Evolutionary conservation across 2,888 invertebrate genomes (phyloP).

Genomic region (Petrolisthes manimaculis): DNA sequence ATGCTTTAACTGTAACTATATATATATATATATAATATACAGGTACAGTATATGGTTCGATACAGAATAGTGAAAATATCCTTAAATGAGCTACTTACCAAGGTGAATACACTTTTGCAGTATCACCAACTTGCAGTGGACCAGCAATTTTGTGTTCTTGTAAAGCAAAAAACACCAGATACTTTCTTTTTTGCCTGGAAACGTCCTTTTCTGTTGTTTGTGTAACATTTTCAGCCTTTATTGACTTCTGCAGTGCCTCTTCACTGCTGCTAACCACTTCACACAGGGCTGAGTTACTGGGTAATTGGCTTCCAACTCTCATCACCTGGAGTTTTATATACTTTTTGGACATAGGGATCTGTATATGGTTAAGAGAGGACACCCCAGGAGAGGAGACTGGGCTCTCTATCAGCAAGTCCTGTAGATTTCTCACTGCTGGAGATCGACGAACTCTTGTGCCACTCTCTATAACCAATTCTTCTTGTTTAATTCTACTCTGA

Average conservation of each 20-base stretch:
- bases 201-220: background rate
- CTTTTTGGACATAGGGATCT: background rate
- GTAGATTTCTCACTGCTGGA: conserved; percentile 26
- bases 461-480: background rate
- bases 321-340: conserved; percentile 5
- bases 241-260: background rate
- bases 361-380: background rate
- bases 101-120: conserved; percentile 27
- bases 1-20: background rate
- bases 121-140: conserved; percentile 9
- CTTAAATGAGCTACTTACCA: conserved; percentile 15
- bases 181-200: background rate
- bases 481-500: background rate
- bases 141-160: conserved; percentile 1
- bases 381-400: conserved; percentile 3
- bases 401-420: conserved; percentile 24
- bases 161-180: conserved; percentile 22
- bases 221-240: background rate
- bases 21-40: background rate
- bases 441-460: background rate
- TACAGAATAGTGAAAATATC: no score
- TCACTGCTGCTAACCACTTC: background rate
- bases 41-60: no score
- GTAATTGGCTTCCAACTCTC: conserved; percentile 12
- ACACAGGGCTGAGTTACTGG: conserved; percentile 28